Evolutionary conservation across 2,797 vertebrate species (phyloP).

Genomic region (Poecilia wingei): DNA sequence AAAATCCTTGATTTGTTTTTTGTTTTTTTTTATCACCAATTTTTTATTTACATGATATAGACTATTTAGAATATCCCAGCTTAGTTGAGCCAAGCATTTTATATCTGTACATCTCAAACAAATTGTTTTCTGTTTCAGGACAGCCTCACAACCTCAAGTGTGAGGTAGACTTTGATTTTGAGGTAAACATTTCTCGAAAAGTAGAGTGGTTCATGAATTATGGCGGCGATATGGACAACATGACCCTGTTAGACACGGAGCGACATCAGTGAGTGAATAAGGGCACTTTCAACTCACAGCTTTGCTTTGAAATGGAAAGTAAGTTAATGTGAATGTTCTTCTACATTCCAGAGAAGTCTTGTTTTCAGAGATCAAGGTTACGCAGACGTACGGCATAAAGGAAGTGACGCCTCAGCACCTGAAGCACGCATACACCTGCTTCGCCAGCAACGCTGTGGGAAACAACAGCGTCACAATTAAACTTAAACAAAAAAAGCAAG

Average conservation of each 20-base stretch:
- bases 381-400: slow-evolving; percentile 49
- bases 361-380: not conserved
- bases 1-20: not conserved
- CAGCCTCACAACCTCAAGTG: slow-evolving; percentile 79
- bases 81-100: not conserved
- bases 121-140: slow-evolving; percentile 67
- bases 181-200: slow-evolving; percentile 44
- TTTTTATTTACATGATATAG: not conserved
- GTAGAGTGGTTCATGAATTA: slow-evolving; percentile 79
- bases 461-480: slow-evolving; percentile 71
- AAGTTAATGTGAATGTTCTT: not conserved
- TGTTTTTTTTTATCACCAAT: not conserved
- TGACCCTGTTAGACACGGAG: slow-evolving; percentile 29
- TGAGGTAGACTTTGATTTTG: slow-evolving; percentile 77
- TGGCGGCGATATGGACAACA: slow-evolving; percentile 26
- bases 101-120: not conserved
- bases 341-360: not conserved
- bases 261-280: slow-evolving; percentile 35
- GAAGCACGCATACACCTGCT: slow-evolving; percentile 79
- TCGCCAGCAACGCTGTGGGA: slow-evolving; percentile 81
- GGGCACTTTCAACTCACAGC: not conserved
- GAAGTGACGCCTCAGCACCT: slow-evolving; percentile 80
- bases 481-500: slow-evolving; percentile 77
- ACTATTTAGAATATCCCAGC: not conserved
- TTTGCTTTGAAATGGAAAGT: not conserved